Evolutionary conservation across 2,888 invertebrate species (phyloP), one percentile per base, ranked within the genome.

Genomic region (Gastrophysa polygoni): DNA sequence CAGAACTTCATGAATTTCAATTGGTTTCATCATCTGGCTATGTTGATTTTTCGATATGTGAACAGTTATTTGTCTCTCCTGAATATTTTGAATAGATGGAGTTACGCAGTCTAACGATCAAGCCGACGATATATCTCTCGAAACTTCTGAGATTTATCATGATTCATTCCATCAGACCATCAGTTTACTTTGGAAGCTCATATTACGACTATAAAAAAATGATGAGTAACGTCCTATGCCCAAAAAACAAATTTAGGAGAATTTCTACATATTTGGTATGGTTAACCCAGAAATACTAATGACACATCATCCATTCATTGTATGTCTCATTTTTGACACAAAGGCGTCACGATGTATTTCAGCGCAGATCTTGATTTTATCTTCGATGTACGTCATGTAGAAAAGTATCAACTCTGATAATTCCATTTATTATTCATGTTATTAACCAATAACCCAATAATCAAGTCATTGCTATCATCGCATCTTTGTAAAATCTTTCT

Each of bases 171-270:
- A n/a, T n/a, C n/a, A n/a, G n/a, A n/a, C n/a, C n/a, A n/a, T n/a
- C n/a, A n/a, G n/a, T n/a, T n/a, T n/a, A n/a, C n/a, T n/a, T 16
- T 46, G 3, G 1, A 48, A n/a, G 1, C 21, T 48, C 24, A 48
- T 47, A 20, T 47, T 17, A 11, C 16, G 28, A 28, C 28, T 1
- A 14, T 7, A 8, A 16, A 50, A 29, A 24, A 16, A 28, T 1
- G 8, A 38, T 32, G 20, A 63, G 59, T 63, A 63, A 63, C 50
- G 58, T 62, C 63, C 50, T 64, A 67, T 59, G 61, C 65, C 65
- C n/a, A n/a, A 56, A 46, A 63, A 44, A 55, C 61, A 59, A 61
- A 66, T 65, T 64, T 61, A 67, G 66, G 46, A 46, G 43, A 28
- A 56, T 14, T 21, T 38, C 56, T 17, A 56, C 60, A 48, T 54